Percentiles rank a stretch among this genome's conserved stretches.
phyloP scores from a whole-genome alignment of 2,113 vertebrate genomes.

The Meleagris gallopavo region DNA sequence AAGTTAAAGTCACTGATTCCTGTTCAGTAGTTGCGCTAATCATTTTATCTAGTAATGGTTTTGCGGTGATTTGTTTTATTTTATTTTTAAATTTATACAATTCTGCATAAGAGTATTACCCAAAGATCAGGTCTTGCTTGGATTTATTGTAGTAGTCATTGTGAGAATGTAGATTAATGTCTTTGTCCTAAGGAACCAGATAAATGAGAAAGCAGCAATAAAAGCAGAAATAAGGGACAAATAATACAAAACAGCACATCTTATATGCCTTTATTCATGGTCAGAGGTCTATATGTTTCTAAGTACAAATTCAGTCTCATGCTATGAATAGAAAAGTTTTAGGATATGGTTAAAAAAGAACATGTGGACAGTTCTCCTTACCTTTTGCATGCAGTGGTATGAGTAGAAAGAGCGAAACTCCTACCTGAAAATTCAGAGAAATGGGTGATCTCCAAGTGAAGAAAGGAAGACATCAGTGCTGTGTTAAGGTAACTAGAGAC shows the following conservation, averaged over 20 bases:
- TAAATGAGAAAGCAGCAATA: background rate
- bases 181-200: background rate
- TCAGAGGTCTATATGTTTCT: background rate
- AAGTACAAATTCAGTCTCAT: background rate
- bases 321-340: background rate
- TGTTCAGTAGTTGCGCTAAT: background rate
- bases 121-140: background rate
- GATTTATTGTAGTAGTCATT: background rate
- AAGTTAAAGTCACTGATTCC: background rate
- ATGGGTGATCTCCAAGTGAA: background rate
- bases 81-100: background rate
- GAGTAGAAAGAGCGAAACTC: background rate
- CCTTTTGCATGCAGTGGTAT: background rate
- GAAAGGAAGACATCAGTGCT: background rate
- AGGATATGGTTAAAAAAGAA: background rate
- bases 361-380: background rate
- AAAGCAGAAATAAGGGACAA: background rate
- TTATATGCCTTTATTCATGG: background rate
- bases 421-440: background rate
- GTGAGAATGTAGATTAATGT: background rate
- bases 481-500: background rate
- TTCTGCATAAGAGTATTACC: background rate
- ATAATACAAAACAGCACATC: background rate
- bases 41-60: background rate
- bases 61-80: background rate